Base-by-base conservation (phyloP, 2,888 invertebrate species). In the Plagiodera versicolora region DNA sequence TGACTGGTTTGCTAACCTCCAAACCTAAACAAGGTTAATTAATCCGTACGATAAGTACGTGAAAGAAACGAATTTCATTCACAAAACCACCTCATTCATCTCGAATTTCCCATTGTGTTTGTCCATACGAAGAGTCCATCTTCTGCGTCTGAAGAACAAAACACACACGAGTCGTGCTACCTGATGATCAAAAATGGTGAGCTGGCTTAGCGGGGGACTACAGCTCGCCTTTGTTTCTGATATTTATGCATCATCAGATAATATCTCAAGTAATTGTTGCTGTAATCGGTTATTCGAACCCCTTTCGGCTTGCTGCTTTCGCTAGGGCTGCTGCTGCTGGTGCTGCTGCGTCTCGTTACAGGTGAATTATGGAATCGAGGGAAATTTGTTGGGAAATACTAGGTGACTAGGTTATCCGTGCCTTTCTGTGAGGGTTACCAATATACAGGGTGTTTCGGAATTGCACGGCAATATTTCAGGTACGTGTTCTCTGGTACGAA, bases 241-340 rank as follows among this genome's bases (percentile, higher is more conserved):
- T 76, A 77, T 77, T 76, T 77, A 77, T 77, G 76, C 75, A 76
- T 76, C 77, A 74, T 70, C 66, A 73, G 77, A 77, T 76, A 76
- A 71, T 72, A 76, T 76, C 77, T 76, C 75, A 73, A 76, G 77
- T 76, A 77, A 76, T 76, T 76, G 76, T 76, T 71, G 74, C 72
- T 72, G 73, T 76, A 76, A 76, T 76, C 76, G 76, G 76, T 68
- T 39, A 39, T 39, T 71, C 66, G 71, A 73, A 73, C 74, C 73
- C 66, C 65, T 68, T 63, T 54, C 17, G 10, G n/a, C 20, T 53
- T 44, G 53, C 53, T 17, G 18, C 17, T 18, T 11, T 67, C 61
- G 56, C 16, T 45, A 9, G 11, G 18, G 52, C 53, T 20, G 24
- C 16, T 16, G 53, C 39, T 53, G 45, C 51, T 50, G 10, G 35